These are phyloP conservation scores for Mirza zaza DNA, from an alignment of 2,113 vertebrate genomes.

Conservation along the genomic window DNA sequence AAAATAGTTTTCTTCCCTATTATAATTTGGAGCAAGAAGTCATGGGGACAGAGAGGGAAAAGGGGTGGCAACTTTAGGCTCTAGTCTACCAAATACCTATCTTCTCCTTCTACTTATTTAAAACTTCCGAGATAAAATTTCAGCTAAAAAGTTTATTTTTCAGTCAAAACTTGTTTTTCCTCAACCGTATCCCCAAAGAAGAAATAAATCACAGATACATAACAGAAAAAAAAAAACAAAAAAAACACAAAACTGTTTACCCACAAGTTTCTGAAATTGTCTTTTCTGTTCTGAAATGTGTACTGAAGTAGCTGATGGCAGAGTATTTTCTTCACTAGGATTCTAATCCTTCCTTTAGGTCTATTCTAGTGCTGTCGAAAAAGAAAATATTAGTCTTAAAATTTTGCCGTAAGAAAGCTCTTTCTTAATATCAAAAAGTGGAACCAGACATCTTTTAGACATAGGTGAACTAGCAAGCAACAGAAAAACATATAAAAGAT, in stretches of 20 bases:
- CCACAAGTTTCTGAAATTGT: neutral
- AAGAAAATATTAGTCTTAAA: neutral
- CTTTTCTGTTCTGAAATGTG: neutral
- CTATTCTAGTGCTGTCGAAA: neutral
- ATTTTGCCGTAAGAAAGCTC: neutral
- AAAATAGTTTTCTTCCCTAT: neutral
- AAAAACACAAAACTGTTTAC: too few relatives aligned
- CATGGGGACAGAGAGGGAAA: neutral
- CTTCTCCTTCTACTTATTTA: neutral
- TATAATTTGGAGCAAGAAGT: neutral
- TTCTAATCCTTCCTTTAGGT: neutral
- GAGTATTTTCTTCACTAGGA: neutral
- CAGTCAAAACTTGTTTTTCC: constrained; percentile 14
- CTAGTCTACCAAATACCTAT: neutral
- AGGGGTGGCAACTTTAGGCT: neutral
- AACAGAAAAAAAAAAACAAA: too few relatives aligned
- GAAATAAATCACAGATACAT: constrained; percentile 47
- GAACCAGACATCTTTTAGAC: neutral
- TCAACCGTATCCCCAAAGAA: constrained; percentile 6
- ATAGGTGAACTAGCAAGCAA: neutral
- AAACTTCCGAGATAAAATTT: constrained; percentile 29
- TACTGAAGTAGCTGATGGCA: neutral
- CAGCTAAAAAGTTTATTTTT: constrained; percentile 66
- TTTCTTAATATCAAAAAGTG: neutral
- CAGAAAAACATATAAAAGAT: neutral